Evolutionary conservation across 2,113 vertebrate genomes (phyloP), one percentile per base, ranked within the genome.

Genomic region (Regulus satrapa): DNA sequence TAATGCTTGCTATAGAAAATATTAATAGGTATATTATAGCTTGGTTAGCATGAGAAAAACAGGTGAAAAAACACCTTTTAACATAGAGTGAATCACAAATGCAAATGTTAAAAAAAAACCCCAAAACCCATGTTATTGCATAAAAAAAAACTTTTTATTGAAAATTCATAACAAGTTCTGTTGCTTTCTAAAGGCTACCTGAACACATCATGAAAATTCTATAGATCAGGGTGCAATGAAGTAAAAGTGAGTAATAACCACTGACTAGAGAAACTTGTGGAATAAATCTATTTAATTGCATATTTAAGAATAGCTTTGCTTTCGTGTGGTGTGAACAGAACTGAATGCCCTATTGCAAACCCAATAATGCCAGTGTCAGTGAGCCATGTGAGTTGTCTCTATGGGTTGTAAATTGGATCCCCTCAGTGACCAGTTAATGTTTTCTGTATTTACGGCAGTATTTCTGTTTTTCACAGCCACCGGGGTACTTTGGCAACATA

Each of bases 331-430:
- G 98, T 98, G 97, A 97, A 97, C 95, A 95, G 97, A 96, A 97
- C 97, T 96, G 97, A 98, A 97, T 98, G 97, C 98, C 98, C 98
- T 97, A 97, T 97, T 98, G 95, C 97, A 98, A 98, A 98, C 97
- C 97, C 98, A 97, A 96, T 98, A 97, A 98, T 97, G 94, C 98
- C 97, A 97, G 98, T 98, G 97, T 97, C 98, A 98, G 97, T 98
- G 98, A 98, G 98, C 98, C 98, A 98, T 98, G 97, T 98, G 98
- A 98, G 98, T 98, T 98, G 98, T 98, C 98, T 98, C 98, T 98
- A 98, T 98, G 98, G 98, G 98, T 98, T 98, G 98, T 98, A 98
- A 98, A 98, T 98, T 98, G 98, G 98, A 98, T 98, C 98, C 98
- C 98, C 98, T 98, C 98, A 98, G 98, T 98, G 98, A 98, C 98